Evolutionary conservation across 2,113 vertebrate species (phyloP).

Genomic region (Tenebrosternarchus preto): DNA sequence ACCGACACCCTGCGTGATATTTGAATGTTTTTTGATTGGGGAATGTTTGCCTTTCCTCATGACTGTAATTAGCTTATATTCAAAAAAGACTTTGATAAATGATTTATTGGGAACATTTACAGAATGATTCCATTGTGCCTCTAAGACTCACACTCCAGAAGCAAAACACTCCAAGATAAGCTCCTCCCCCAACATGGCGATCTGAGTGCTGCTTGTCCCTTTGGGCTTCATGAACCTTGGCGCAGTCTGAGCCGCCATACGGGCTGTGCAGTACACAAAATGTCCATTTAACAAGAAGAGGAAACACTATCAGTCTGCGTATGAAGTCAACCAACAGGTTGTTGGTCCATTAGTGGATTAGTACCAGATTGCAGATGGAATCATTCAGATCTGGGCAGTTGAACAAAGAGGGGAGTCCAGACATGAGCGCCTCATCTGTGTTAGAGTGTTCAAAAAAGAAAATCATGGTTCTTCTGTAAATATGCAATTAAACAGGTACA

Average conservation of each 20-base stretch:
- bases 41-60: too few species aligned
- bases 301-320: background rate
- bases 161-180: slow-evolving; percentile 93
- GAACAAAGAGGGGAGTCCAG: background rate
- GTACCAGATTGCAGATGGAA: background rate
- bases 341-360: background rate
- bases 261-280: slow-evolving; percentile 75
- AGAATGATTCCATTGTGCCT: background rate
- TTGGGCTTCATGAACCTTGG: slow-evolving; percentile 91
- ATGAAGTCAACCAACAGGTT: background rate
- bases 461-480: slow-evolving; percentile 26
- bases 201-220: slow-evolving; percentile 83
- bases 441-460: slow-evolving; percentile 40
- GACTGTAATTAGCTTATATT: too few species aligned
- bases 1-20: background rate
- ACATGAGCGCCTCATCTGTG: slow-evolving; percentile 1
- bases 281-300: slow-evolving; percentile 5
- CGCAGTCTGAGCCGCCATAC: slow-evolving; percentile 83
- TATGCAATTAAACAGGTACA: background rate
- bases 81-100: background rate
- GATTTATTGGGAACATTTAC: background rate
- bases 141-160: slow-evolving; percentile 88
- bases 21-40: too few species aligned
- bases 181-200: slow-evolving; percentile 87
- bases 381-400: background rate